Base-by-base conservation (phyloP, 2,113 vertebrate species). In the Eclectus roratus region DNA sequence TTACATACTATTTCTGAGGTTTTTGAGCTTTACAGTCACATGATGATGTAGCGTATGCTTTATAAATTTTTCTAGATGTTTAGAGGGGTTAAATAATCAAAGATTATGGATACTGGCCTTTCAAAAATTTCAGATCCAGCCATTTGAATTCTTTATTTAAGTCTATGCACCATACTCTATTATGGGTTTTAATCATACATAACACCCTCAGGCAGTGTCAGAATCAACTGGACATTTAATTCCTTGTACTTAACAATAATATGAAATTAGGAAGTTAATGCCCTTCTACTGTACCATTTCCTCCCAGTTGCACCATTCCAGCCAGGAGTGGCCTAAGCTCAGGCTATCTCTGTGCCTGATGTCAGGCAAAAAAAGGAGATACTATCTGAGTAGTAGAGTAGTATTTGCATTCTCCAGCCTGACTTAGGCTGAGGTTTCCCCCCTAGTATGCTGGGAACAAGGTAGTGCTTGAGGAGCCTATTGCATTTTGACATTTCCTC, bases 31-130 rank as follows among this genome's bases (percentile, higher is more conserved):
- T 64, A 46, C 31, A 71, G 55, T 39, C 55, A 2, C 3, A 7
- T 2, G 13, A 2, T 16, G 23, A 8, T 1, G 1, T 13, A 25
- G 4, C 11, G 12, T 17, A 33, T 1, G 1, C 0, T 3, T 35
- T 52, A 11, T 16, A 81, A 6, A 27, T n/a, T 58, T 52, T 81
- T 56, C 27, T 33, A 28, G 21, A 80, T 6, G 5, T 35, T 80
- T 50, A 35, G 20, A 78, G 25, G 61, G 11, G n/a, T 39, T 66
- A 56, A 25, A 15, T 69, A 63, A 50, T 63, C 31, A 65, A 69
- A 69, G 33, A n/a, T n/a, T 47, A 60, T 31, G 41, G 60, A 65
- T 69, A 65, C 27, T 24, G 23, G 20, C 31, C 44, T 72, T 76
- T 72, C 44, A 47, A 65, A 87, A 64, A n/a, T 33, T 60, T 85